Base-by-base conservation (phyloP, 2,888 invertebrate genomes). In the Caenorhabditis japonica region DNA sequence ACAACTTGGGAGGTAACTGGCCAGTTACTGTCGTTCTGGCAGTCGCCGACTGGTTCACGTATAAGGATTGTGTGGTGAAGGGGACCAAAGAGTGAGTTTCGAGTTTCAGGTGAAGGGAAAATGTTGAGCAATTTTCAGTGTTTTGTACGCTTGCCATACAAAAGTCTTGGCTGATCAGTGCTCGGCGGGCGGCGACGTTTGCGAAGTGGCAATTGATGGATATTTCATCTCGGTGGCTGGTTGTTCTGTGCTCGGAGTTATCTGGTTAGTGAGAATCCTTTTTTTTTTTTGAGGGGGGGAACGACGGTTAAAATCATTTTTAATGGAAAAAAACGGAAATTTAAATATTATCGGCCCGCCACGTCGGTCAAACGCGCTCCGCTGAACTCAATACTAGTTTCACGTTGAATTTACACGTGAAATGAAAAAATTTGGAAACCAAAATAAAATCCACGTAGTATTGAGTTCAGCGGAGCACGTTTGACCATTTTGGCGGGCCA, bases 1-100 rank as follows among this genome's bases (percentile, higher is more conserved):
- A 93, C 49, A 99, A 99, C 90, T 91, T 99, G 68, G 99, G 99
- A n/a, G 94, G 94, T 5, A 97, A 95, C 88, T 97, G 97, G 97
- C 97, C 97, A 0, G 85, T 83, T 15, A 87, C 87, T 2, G 71
- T 87, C 27, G 72, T 84, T 21, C 78, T 87, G 23, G 77, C 80
- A 4, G 60, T 87, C 21, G 82, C 84, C 25, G 87, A 87, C 60
- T 79, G 79, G 61, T 83, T 87, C 53, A 87, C 85, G 15, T 84
- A 79, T 66, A 87, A 86, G 64, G 82, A 85, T 55, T 87, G 87
- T 68, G 58, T 82, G 10, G 77, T 76, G 7, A 83, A 78, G 36
- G 84, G 80, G 38, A 81, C 80, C 13, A 78, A 79, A 43, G 75
- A 71, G 84, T 84, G 41, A 76, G 79, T 56, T 53, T 46, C 1